Conservation (phyloP, 2,888 invertebrate species). For the Drosophila crucigera region DNA sequence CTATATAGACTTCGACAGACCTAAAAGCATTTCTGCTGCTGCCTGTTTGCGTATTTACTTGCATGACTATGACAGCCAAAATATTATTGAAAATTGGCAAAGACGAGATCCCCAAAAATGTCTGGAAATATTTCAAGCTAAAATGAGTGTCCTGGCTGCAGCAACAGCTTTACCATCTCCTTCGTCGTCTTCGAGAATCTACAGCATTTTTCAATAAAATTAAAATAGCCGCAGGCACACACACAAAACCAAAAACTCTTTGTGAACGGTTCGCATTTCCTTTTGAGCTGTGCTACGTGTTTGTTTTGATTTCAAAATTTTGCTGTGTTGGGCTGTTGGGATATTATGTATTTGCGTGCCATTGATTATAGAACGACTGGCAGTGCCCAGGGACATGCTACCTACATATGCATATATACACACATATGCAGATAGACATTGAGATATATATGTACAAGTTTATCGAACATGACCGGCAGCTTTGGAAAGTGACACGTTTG, state of each 20-base stretch:
- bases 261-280: constrained; percentile 17
- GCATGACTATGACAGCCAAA: constrained; percentile 62
- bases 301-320: constrained; percentile 65
- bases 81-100: constrained; percentile 62
- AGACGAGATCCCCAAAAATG: constrained; percentile 15
- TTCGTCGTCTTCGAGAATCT: constrained; percentile 24
- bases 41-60: constrained; percentile 26
- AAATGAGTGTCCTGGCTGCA: constrained; percentile 62
- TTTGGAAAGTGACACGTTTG: constrained; percentile 28
- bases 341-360: constrained; percentile 52
- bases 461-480: constrained; percentile 13
- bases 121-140: constrained; percentile 45
- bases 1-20: neutral
- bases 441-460: neutral
- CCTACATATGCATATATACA: constrained; percentile 3
- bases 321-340: constrained; percentile 24
- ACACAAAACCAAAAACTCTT: constrained; percentile 19
- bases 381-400: neutral
- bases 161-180: constrained; percentile 14
- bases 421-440: neutral
- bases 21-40: neutral
- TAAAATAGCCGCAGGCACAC: constrained; percentile 38
- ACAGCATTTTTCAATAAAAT: constrained; percentile 53
- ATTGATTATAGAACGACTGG: constrained; percentile 43
- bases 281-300: constrained; percentile 39